phyloP scores from a whole-genome alignment of 2,888 invertebrate species.

The Volucella inflata region DNA sequence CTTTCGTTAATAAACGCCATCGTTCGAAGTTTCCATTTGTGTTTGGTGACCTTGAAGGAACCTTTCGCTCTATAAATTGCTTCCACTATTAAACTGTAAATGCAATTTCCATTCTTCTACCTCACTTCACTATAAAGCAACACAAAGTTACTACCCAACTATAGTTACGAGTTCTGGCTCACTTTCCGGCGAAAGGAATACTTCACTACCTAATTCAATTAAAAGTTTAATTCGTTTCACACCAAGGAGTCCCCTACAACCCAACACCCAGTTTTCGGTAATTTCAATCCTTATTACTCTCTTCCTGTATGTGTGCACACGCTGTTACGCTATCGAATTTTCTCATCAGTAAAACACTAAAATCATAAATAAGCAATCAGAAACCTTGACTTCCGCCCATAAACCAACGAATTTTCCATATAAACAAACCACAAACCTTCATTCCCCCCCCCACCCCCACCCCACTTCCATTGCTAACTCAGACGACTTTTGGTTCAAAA shows the following conservation, averaged over 20 bases:
- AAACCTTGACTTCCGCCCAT: conserved; percentile 64
- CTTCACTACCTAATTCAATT: conserved; percentile 32
- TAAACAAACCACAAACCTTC: conserved; percentile 56
- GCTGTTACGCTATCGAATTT: conserved; percentile 38
- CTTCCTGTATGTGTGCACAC: not conserved
- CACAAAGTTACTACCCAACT: not conserved
- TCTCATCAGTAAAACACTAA: conserved; percentile 2
- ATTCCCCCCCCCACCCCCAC: no score
- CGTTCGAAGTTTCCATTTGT: no score
- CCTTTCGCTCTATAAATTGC: not conserved
- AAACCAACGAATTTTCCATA: conserved; percentile 47
- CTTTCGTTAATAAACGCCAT: no score
- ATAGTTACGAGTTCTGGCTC: not conserved
- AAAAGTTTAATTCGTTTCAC: conserved; percentile 53
- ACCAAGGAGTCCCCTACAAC: conserved; percentile 7
- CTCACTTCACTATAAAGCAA: not conserved
- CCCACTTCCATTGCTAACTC: conserved; percentile 7
- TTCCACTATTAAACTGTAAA: not conserved
- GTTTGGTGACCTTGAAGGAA: no score
- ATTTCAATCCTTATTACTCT: conserved; percentile 25
- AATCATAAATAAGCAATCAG: conserved; percentile 53
- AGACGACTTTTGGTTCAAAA: conserved; percentile 35
- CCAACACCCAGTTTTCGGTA: not conserved
- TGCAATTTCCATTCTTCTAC: not conserved
- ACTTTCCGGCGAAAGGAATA: not conserved